Evolutionary conservation across 2,113 vertebrate species (phyloP).

Genomic region (Upupa epops): DNA sequence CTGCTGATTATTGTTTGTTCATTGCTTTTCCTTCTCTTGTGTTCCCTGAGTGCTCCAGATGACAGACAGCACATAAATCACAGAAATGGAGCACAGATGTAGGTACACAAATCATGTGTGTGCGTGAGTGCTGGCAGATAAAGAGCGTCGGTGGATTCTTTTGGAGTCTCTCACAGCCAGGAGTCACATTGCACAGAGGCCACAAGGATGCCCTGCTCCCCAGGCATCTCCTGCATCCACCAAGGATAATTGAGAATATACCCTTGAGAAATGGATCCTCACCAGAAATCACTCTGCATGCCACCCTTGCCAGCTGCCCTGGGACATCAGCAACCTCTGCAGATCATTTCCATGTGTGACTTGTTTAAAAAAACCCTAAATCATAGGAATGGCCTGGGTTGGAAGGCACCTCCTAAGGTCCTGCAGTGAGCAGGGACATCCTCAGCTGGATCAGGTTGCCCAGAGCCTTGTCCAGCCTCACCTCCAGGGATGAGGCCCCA

Average conservation of each 20-base stretch:
- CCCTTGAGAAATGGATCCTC: not conserved
- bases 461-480: too few species aligned
- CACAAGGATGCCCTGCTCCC: not conserved
- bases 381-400: too few species aligned
- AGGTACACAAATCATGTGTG: not conserved
- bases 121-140: not conserved
- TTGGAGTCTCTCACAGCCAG: not conserved
- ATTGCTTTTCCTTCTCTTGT: constrained; percentile 7
- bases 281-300: rapidly evolving
- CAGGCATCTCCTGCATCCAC: not conserved
- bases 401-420: too few species aligned
- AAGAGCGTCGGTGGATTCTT: not conserved
- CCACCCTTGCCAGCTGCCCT: not conserved
- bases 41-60: not conserved
- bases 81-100: not conserved
- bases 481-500: too few species aligned
- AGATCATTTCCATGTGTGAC: not conserved
- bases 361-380: not conserved
- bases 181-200: not conserved
- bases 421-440: too few species aligned
- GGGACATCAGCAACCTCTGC: not conserved
- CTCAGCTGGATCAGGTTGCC: too few species aligned
- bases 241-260: not conserved
- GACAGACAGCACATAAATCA: constrained; percentile 47
- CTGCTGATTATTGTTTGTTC: constrained; percentile 32